Evolutionary conservation across 2,888 invertebrate species (phyloP), one percentile per base, ranked within the genome.

Genomic region (Lasioglossum malachurum): DNA sequence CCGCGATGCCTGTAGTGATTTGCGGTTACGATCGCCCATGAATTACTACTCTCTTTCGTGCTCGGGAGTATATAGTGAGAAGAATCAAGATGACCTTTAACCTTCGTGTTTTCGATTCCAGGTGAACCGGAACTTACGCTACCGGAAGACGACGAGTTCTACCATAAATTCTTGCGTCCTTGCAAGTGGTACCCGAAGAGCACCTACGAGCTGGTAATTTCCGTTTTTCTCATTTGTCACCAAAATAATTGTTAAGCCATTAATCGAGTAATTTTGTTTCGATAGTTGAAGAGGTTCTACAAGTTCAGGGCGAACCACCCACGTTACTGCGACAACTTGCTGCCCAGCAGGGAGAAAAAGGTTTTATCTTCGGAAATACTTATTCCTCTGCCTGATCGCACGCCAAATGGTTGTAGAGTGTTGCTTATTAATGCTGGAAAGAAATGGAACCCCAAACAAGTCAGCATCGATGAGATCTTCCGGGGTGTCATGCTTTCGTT

Each of bases 171-270:
- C 94, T 96, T 99, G 73, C 96, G 99, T 83, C 98, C 98, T 0
- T 97, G 98, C 93, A 98, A 98, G 95, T 99, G 97, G 95, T 98
- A 98, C 94, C 97, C 98, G 0, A 97, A 98, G 77, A 97, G 98
- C 91, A 97, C 98, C 4, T 97, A 97, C 88, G 97, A 97, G 94
- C 96, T 97, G 95, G 97, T 98, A 96, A 95, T 93, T 44, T 72
- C 1, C 4, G 5, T 67, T 31, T 3, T 19, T 2, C 16, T 2
- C 16, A 5, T 41, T 27, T 35, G 7, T 60, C n/a, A 2, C 0
- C 16, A 4, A 64, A 64, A 27, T 14, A 27, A 64, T 27, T 31
- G 2, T 31, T 19, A 23, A 23, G 0, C 23, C 53, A 23, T 23
- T 8, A 53, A 53, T 23, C 46, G 46, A 16, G 4, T 46, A 16